Evolutionary conservation across 2,797 vertebrate genomes (phyloP).

Genomic region (Pangasius mekongensis): DNA sequence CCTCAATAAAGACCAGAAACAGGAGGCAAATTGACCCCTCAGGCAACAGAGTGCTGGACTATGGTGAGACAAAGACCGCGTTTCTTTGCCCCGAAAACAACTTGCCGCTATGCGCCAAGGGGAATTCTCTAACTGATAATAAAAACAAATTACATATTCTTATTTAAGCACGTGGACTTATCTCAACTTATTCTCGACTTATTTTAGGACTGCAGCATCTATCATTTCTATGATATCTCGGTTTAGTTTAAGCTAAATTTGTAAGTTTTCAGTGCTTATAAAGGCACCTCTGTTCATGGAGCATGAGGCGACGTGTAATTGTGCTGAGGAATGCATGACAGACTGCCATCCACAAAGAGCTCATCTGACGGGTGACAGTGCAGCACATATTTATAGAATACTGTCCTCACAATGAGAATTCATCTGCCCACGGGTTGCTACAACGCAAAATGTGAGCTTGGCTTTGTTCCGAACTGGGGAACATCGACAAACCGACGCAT

Average conservation of each 20-base stretch:
- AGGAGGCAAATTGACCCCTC: constrained; percentile 67
- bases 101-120: constrained; percentile 34
- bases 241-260: constrained; percentile 38
- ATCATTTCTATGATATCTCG: constrained; percentile 25
- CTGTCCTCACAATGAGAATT: constrained; percentile 52
- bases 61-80: constrained; percentile 60
- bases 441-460: constrained; percentile 48
- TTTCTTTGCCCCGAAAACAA: constrained; percentile 65
- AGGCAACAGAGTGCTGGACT: constrained; percentile 62
- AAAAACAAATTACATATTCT: constrained; percentile 39
- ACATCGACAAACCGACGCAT: neutral
- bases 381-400: constrained; percentile 67
- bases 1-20: constrained; percentile 68
- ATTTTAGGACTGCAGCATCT: neutral
- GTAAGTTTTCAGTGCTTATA: constrained; percentile 56
- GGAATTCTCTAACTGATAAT: constrained; percentile 50
- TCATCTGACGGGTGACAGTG: constrained; percentile 60
- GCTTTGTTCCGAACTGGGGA: constrained; percentile 45
- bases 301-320: constrained; percentile 61
- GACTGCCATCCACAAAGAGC: constrained; percentile 64
- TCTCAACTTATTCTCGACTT: neutral
- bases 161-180: constrained; percentile 10
- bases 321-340: constrained; percentile 69
- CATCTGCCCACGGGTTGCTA: constrained; percentile 49
- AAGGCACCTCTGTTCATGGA: constrained; percentile 65